A percentile compares a stretch with the other conserved stretches of the same genome.
Conservation (phyloP, 2,888 invertebrate genomes). For the Helicoverpa assulta region DNA sequence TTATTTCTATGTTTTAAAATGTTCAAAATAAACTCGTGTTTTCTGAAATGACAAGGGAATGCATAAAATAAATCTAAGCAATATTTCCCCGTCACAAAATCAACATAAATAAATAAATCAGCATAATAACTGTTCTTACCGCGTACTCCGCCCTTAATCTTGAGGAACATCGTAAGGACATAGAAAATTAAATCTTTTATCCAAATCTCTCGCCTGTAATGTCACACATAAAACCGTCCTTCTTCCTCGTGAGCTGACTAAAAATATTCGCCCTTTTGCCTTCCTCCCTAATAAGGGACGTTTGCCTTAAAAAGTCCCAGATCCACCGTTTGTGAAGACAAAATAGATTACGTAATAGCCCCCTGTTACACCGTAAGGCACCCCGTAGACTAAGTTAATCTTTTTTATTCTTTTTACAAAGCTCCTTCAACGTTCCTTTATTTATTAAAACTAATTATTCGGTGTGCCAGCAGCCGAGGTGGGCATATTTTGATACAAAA, state of each 20-base stretch:
- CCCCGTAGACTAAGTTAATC: constrained; percentile 42
- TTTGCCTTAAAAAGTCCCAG: constrained; percentile 66
- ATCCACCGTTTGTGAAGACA: constrained; percentile 61
- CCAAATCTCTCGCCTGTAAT: constrained; percentile 51
- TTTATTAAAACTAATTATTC: constrained; percentile 25
- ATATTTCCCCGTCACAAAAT: not conserved
- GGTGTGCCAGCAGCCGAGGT: constrained; percentile 3
- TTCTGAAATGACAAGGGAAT: no score
- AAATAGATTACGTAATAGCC: constrained; percentile 69
- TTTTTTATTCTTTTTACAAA: constrained; percentile 36
- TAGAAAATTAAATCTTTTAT: constrained; percentile 61
- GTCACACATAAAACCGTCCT: constrained; percentile 50
- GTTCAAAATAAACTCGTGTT: no score
- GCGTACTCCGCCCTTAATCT: constrained; percentile 39
- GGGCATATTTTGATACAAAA: constrained; percentile 13
- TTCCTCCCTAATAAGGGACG: constrained; percentile 62
- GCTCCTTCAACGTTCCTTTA: constrained; percentile 34
- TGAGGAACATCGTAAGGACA: constrained; percentile 37
- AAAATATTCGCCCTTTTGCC: constrained; percentile 51
- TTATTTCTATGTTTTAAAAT: not conserved
- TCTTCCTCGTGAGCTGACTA: constrained; percentile 44
- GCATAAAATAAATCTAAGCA: not conserved
- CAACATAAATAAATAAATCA: constrained; percentile 43
- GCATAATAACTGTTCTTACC: constrained; percentile 25
- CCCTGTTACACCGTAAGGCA: constrained; percentile 45